These are phyloP conservation scores for Boloria euphrosyne DNA, from an alignment of 2,888 invertebrate genomes.

Conservation along the genomic window DNA sequence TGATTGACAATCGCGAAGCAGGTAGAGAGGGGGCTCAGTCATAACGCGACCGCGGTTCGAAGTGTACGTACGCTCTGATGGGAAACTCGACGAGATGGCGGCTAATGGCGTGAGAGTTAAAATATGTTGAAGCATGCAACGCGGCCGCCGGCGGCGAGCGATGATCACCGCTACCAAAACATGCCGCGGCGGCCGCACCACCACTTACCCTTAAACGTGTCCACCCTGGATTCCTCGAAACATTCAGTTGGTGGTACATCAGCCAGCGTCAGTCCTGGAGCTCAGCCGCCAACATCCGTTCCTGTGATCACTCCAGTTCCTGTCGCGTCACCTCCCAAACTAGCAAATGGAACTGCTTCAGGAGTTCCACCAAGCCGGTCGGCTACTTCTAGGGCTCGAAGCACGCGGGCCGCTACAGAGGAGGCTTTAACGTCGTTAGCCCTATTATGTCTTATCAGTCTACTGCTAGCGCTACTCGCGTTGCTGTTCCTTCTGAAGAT, in stretches of 20 bases:
- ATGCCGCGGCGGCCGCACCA: slow-evolving; percentile 83
- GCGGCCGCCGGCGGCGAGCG: slow-evolving; percentile 80
- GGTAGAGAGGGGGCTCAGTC: slow-evolving; percentile 56
- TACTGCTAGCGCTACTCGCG: slow-evolving; percentile 91
- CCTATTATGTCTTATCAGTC: slow-evolving; percentile 91
- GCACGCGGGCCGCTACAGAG: slow-evolving; percentile 70
- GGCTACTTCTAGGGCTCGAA: slow-evolving; percentile 60
- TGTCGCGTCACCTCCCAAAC: slow-evolving; percentile 70
- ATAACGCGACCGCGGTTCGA: slow-evolving; percentile 57
- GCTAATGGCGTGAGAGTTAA: slow-evolving; percentile 67
- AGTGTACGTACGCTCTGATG: slow-evolving; percentile 65
- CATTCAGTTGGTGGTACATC: slow-evolving; percentile 84
- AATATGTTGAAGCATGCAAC: slow-evolving; percentile 89
- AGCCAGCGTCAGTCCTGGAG: slow-evolving; percentile 82
- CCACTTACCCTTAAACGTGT: slow-evolving; percentile 85
- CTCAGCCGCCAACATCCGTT: slow-evolving; percentile 58
- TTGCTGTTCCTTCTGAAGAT: slow-evolving; percentile 93
- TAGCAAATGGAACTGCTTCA: slow-evolving; percentile 81
- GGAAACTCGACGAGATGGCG: slow-evolving; percentile 72
- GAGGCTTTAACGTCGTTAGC: slow-evolving; percentile 94
- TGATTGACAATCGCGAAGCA: slow-evolving; percentile 70
- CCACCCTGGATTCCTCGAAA: slow-evolving; percentile 85
- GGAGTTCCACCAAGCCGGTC: slow-evolving; percentile 68
- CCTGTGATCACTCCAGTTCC: slow-evolving; percentile 61
- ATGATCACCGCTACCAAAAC: slow-evolving; percentile 81